Base-by-base conservation (phyloP, 2,797 vertebrate species). In the Alexandromys oeconomus region DNA sequence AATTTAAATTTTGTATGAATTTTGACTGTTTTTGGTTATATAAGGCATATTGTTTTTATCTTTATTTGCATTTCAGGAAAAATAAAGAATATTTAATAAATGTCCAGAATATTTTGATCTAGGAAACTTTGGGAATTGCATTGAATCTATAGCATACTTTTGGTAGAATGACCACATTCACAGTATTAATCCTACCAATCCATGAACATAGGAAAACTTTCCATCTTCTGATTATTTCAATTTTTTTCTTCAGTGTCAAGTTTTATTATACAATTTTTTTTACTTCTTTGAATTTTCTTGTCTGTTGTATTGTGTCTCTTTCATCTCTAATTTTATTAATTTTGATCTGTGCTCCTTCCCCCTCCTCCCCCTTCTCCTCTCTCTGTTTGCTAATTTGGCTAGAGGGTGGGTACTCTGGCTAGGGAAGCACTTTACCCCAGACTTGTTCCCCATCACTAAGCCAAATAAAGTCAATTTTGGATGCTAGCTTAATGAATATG, bases 51-150 rank as follows among this genome's bases (percentile, higher is more conserved):
- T 73, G 43, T 43, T 76, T 61, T 81, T 61, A 40, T 40, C n/a
- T 54, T 65, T 17, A 61, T 78, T 89, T 67, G 46, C 46, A 79
- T 54, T 79, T 7, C 5, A 27, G n/a, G 46, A 48, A 63, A 79
- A 51, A 67, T 79, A n/a, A 89, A 54, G 48, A 79, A 67, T 90
- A 90, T 78, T 65, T 63, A 89, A n/a, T 78, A 78, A 78, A 48
- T 89, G 59, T 79, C 25, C 43, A 90, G 61, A 67, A 65, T 67
- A 51, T 89, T 79, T 89, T 79, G 59, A 89, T 29, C 9, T 89
- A 65, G 40, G 61, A 48, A 81, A 81, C 23, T 40, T 61, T 61
- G 77, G 78, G 54, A 48, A 23, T 80, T 57, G 51, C 51, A 25
- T 48, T 80, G 78, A n/a, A 37, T 80, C 19, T 79, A 34, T 79